Percentiles rank a stretch among this genome's conserved stretches.
phyloP scores from a whole-genome alignment of 1,140 invertebrate genomes.

The Muscidifurax raptorellus region DNA sequence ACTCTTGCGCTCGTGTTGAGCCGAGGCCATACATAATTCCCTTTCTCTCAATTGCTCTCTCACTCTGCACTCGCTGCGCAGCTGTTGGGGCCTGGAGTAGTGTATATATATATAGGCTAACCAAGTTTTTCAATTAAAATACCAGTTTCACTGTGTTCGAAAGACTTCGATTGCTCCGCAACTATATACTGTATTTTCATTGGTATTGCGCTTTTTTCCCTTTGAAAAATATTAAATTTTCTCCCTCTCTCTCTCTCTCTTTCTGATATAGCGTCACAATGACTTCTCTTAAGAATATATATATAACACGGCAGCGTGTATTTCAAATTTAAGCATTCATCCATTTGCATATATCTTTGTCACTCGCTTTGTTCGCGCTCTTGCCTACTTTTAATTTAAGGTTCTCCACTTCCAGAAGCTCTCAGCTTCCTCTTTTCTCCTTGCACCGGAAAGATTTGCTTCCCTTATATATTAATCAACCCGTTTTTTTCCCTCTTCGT shows the following conservation, averaged over 20 bases:
- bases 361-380: slow-evolving; percentile 9
- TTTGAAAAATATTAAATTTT: neutral
- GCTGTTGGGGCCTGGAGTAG: too few species aligned
- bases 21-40: slow-evolving; percentile 16
- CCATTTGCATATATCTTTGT: slow-evolving; percentile 19
- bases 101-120: too few species aligned
- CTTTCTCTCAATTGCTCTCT: neutral
- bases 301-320: neutral
- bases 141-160: neutral
- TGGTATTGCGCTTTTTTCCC: neutral
- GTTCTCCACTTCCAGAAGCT: neutral
- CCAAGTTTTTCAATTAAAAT: slow-evolving; percentile 20
- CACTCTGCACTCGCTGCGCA: too few species aligned
- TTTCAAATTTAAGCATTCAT: slow-evolving; percentile 8
- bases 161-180: neutral
- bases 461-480: slow-evolving; percentile 16
- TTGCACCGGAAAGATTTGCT: neutral
- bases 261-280: neutral
- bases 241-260: neutral
- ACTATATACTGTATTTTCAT: neutral
- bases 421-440: neutral
- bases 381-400: slow-evolving; percentile 13
- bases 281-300: neutral
- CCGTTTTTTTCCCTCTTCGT: neutral
- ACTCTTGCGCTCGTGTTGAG: neutral